Percentiles rank a stretch among this genome's conserved stretches.
These are phyloP conservation scores for Lycaon pictus DNA, from an alignment of 2,113 vertebrate genomes.

Conservation along the genomic window DNA sequence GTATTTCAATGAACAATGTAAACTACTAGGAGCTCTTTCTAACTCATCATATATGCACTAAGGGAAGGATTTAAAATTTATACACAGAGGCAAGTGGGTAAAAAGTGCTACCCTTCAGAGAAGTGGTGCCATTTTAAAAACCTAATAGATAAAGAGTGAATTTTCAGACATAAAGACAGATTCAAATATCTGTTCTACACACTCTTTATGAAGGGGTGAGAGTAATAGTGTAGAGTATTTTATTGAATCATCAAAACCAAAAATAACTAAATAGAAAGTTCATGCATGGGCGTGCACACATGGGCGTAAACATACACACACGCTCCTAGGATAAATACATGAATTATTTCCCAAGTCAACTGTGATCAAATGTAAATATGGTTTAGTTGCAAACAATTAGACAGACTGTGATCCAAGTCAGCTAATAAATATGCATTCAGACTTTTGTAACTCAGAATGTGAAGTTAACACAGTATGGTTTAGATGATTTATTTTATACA, in stretches of 20 bases:
- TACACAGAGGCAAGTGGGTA: background rate
- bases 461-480: background rate
- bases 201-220: background rate
- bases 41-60: background rate
- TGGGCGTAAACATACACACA: background rate
- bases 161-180: background rate
- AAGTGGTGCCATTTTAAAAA: background rate
- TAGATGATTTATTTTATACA: background rate
- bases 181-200: background rate
- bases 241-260: background rate
- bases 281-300: background rate
- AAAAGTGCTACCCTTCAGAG: background rate
- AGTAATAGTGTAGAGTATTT: background rate
- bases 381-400: background rate
- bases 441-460: background rate
- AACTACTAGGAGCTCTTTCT: background rate
- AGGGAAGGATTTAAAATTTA: conserved; percentile 25
- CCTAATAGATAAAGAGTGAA: background rate
- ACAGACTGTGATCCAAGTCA: background rate
- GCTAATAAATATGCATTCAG: background rate
- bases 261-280: background rate
- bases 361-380: background rate
- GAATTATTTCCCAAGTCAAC: background rate
- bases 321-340: background rate
- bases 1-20: background rate